Evolutionary conservation across 2,888 invertebrate species (phyloP), one percentile per base, ranked within the genome.

Genomic region (Drosophila gaucha): DNA sequence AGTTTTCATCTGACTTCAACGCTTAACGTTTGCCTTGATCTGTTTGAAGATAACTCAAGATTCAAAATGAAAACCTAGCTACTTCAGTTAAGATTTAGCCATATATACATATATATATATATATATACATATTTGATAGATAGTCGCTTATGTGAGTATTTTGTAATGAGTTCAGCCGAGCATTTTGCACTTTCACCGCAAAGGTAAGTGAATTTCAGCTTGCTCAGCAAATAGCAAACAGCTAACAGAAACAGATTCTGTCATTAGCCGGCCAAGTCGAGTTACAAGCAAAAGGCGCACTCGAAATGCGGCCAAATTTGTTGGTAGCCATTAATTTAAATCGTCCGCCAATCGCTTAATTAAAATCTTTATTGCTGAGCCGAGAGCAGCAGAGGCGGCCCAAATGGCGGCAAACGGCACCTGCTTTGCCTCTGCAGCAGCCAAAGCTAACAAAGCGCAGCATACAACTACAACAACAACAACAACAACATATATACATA

Each of bases 311-410:
- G 51, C 47, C 58, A 57, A 74, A 58, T 75, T 67, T 59, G 57
- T 43, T 63, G 59, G 39, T 18, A 36, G 55, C 50, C 79, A 80
- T 77, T 78, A 56, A 80, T 80, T 79, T 63, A 54, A 58, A 78
- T 64, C 57, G 52, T 28, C 56, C 36, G 69, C 51, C 88, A 88
- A 84, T 84, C 84, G 88, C 65, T 70, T 84, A 88, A 84, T 84
- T 88, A 88, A 84, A 88, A 88, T 84, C 84, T 84, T 72, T 72
- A 72, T 75, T 82, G 82, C 73, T 43, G 67, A 72, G 72, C 68
- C 38, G 36, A 12, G 24, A 26, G 28, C 26, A 35, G 66, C 69
- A 33, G 26, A 54, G 38, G 39, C 58, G 30, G 43, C 22, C 30
- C 35, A 24, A 38, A n/a, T n/a, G n/a, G n/a, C n/a, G 41, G 43